Evolutionary conservation across 2,888 invertebrate genomes (phyloP).

Genomic region (Cordilura impudica): DNA sequence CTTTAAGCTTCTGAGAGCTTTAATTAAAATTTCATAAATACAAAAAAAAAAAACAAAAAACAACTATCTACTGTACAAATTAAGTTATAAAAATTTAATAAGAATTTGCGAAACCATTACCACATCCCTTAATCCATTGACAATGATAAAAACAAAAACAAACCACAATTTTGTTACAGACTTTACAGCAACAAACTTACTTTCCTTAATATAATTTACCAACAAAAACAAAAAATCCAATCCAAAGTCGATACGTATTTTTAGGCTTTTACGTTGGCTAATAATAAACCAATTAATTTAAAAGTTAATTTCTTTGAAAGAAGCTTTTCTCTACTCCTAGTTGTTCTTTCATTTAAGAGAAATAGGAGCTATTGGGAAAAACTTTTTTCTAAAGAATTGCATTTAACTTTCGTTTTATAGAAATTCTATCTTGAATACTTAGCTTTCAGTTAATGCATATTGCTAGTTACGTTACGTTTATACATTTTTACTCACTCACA

Average conservation of each 20-base stretch:
- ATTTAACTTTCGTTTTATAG: background rate
- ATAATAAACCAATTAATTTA: constrained; percentile 26
- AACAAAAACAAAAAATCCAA: constrained; percentile 67
- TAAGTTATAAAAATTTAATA: constrained; percentile 1
- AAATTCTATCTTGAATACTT: background rate
- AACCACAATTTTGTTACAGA: constrained; percentile 2
- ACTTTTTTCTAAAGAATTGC: constrained; percentile 47
- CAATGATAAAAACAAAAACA: constrained; percentile 7
- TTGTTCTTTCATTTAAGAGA: constrained; percentile 13
- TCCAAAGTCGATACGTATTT: constrained; percentile 78
- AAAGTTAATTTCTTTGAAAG: constrained; percentile 14
- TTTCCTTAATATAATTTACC: constrained; percentile 5
- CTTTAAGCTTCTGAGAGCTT: constrained; percentile 48
- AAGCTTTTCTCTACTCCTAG: constrained; percentile 57
- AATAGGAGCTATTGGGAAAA: constrained; percentile 6
- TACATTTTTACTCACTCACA: constrained; percentile 10
- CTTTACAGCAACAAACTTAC: constrained; percentile 1
- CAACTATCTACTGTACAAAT: constrained; percentile 20
- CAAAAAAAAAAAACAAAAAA: background rate
- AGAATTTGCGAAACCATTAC: constrained; percentile 58
- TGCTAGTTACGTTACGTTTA: constrained; percentile 26
- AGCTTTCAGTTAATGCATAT: constrained; percentile 47
- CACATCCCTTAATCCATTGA: constrained; percentile 43
- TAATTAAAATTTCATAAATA: background rate
- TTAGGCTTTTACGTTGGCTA: constrained; percentile 73